Percentiles rank a stretch among this genome's conserved stretches.
Evolutionary conservation across 2,797 vertebrate genomes (phyloP).

Genomic region (Phoebastria nigripes): DNA sequence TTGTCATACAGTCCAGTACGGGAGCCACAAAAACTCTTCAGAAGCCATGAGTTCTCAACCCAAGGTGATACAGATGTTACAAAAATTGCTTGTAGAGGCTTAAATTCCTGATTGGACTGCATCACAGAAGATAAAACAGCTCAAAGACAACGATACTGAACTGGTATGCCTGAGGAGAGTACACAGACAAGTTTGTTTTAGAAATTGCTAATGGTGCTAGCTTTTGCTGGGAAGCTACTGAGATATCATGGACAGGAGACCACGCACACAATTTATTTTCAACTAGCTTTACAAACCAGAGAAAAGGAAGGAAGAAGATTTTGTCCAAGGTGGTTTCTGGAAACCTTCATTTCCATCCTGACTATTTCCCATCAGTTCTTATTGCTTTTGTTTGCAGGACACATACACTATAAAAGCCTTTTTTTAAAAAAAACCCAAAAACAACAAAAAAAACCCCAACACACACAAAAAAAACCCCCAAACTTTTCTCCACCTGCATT

Average conservation of each 20-base stretch:
- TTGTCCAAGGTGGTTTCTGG: not conserved
- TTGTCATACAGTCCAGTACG: accelerated
- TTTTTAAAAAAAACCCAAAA: not conserved
- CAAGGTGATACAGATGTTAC: not conserved
- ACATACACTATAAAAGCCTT: not conserved
- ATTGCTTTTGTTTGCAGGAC: not conserved
- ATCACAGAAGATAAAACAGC: not conserved
- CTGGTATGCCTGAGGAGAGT: not conserved
- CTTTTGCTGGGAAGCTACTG: not conserved
- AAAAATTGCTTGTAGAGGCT: not conserved
- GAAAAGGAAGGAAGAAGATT: not conserved
- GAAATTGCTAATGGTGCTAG: not conserved
- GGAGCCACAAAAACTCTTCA: not conserved
- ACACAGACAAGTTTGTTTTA: not conserved
- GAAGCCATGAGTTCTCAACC: not conserved
- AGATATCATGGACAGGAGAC: not conserved
- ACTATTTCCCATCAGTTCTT: not conserved
- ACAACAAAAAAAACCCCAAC: too few relatives aligned
- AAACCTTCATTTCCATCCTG: not conserved
- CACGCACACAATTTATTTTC: not conserved
- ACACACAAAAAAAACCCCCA: too few relatives aligned
- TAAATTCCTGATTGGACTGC: not conserved
- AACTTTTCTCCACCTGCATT: too few relatives aligned
- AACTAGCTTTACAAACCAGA: not conserved
- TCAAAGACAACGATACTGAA: not conserved